Conservation (phyloP, 2,113 vertebrate species). For the Lophius piscatorius region DNA sequence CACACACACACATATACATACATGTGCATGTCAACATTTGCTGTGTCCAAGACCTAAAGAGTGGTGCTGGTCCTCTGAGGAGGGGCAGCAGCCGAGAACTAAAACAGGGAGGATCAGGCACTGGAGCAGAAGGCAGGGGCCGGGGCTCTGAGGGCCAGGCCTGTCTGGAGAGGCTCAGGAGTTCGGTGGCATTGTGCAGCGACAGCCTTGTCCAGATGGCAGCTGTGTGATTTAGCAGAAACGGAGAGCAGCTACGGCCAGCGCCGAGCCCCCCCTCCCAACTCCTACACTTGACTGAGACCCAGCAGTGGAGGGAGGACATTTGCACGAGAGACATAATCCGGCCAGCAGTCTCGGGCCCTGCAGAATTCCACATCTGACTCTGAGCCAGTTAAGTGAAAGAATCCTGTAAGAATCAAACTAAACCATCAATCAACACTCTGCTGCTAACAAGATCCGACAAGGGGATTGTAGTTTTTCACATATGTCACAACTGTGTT, state of each 20-base stretch:
- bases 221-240: slow-evolving; percentile 83
- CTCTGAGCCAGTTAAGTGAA: slow-evolving; percentile 75
- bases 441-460: slow-evolving; percentile 26
- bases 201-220: slow-evolving; percentile 85
- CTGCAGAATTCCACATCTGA: slow-evolving; percentile 91
- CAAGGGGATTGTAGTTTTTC: not conserved
- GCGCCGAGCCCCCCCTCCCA: slow-evolving; percentile 75
- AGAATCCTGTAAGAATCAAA: slow-evolving; percentile 51
- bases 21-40: slow-evolving; percentile 5
- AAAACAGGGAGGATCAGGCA: slow-evolving; percentile 69
- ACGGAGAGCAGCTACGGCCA: slow-evolving; percentile 92
- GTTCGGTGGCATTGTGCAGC: slow-evolving; percentile 43
- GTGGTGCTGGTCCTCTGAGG: slow-evolving; percentile 43
- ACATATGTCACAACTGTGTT: not conserved
- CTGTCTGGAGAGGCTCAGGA: slow-evolving; percentile 55
- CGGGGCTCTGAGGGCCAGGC: slow-evolving; percentile 68
- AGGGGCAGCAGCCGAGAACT: slow-evolving; percentile 71
- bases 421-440: slow-evolving; percentile 5
- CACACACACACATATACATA: slow-evolving; percentile 19
- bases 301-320: slow-evolving; percentile 81
- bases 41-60: slow-evolving; percentile 33
- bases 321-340: slow-evolving; percentile 97
- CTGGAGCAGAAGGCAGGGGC: slow-evolving; percentile 76
- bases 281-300: slow-evolving; percentile 86
- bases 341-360: slow-evolving; percentile 87